Evolutionary conservation across 2,888 invertebrate genomes (phyloP), one percentile per base, ranked within the genome.

Genomic region (Acronicta alni): DNA sequence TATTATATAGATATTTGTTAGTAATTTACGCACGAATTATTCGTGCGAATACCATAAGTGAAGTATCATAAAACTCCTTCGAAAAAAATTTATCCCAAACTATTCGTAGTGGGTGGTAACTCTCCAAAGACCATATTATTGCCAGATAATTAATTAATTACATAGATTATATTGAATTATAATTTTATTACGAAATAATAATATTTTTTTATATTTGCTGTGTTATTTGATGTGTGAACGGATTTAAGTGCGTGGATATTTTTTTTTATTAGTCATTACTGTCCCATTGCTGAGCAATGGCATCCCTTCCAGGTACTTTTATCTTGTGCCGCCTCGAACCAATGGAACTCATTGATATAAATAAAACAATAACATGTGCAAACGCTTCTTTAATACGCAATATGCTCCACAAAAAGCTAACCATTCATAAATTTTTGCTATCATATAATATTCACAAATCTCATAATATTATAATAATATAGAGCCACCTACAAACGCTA

Each of bases 331-430:
- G n/a, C n/a, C n/a, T n/a, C n/a, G n/a, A n/a, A n/a, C n/a, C n/a
- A n/a, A n/a, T n/a, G n/a, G n/a, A 30, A 12, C 0, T 30, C 3
- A 30, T 30, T 9, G 9, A 2, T 10, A 39, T 71, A 83, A 90
- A 87, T 86, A 83, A 89, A 89, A 91, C 75, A 72, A 70, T 64
- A 72, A 63, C 71, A 84, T 87, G 84, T 92, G 92, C 92, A 89
- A 87, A 92, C 86, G 92, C 90, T 69, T 85, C 75, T 88, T 93
- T 93, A 92, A 91, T 88, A 92, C 83, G 89, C 93, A 93, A 92
- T 90, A 93, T 91, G 92, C 92, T 76, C 86, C 93, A 92, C 92
- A 92, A 92, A 90, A 94, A 92, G 93, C 93, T 91, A 92, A 91
- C 90, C 83, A 74, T 90, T 82, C 89, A 91, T 92, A 91, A 90